Evolutionary conservation across 2,797 vertebrate genomes (phyloP), one percentile per base, ranked within the genome.

Genomic region (Sus cebifrons): DNA sequence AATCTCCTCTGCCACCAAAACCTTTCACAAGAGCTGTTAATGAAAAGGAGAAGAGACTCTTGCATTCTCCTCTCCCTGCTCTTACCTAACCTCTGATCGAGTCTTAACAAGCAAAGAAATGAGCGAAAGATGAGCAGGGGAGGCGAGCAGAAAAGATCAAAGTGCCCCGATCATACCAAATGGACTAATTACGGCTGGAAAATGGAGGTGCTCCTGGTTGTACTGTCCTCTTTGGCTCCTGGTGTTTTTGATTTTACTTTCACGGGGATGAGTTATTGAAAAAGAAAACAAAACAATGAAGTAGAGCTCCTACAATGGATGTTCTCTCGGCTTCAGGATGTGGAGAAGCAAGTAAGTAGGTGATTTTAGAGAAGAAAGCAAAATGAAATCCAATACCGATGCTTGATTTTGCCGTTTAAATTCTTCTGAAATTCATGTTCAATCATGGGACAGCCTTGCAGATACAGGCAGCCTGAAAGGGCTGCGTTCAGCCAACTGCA

Each of bases 71-170:
- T 89, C 65, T 36, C 82, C 78, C 73, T 93, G 87, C 84, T 96
- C 73, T 86, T 82, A 82, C 68, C 78, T 95, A 88, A 96, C 86
- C 95, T 90, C 92, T 95, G 54, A 85, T 92, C 5, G 0, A 94
- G 93, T 86, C 85, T 89, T 89, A 96, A 89, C 82, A 96, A 95
- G 97, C 73, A 83, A 92, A 93, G 89, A 94, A 92, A 89, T 60
- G 90, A 95, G 87, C 18, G 65, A 95, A 88, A 96, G 81, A 78
- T 67, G 86, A 85, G 49, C 20, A 0, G 40, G 40, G 27, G 58
- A 32, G 0, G 11, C 58, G 44, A 25, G 0, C 25, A 9, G 25
- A 21, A 68, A 44, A 78, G 74, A 92, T 86, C 81, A 27, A 54
- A 73, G 83, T 52, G 87, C 6, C 6, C 78, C 67, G 93, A 91